Evolutionary conservation across 2,113 vertebrate species (phyloP).

Genomic region (Crotalus viridis): DNA sequence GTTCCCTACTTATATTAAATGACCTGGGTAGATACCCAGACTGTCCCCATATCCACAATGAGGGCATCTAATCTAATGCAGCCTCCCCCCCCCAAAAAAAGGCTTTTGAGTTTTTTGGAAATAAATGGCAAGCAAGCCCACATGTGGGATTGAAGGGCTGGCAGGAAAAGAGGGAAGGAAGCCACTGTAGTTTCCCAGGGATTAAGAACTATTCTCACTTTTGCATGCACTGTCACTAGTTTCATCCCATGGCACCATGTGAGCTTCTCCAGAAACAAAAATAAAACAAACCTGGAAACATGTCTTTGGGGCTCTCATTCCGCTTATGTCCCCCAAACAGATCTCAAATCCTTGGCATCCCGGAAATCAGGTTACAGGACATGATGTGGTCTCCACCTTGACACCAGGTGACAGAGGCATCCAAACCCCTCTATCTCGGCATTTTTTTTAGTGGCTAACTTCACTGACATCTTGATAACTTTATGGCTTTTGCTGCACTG

Average conservation of each 20-base stretch:
- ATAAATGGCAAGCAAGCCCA: background rate
- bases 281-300: background rate
- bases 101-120: background rate
- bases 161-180: background rate
- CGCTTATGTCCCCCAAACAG: no score
- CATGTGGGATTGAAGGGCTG: background rate
- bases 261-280: background rate
- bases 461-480: background rate
- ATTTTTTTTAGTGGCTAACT: background rate
- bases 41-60: background rate
- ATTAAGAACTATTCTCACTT: background rate
- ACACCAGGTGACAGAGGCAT: background rate
- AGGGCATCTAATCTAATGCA: background rate
- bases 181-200: background rate
- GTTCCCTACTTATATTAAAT: background rate
- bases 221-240: background rate
- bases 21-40: background rate
- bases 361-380: background rate
- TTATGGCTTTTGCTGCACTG: background rate
- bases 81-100: background rate
- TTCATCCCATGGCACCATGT: background rate
- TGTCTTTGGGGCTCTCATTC: background rate
- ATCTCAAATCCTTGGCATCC: background rate
- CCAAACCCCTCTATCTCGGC: background rate
- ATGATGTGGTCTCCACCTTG: background rate